A percentile compares a stretch with the other conserved stretches of the same genome.
These are phyloP conservation scores for Lasioglossum oenotherae DNA, from an alignment of 2,888 invertebrate species.

Conservation along the genomic window DNA sequence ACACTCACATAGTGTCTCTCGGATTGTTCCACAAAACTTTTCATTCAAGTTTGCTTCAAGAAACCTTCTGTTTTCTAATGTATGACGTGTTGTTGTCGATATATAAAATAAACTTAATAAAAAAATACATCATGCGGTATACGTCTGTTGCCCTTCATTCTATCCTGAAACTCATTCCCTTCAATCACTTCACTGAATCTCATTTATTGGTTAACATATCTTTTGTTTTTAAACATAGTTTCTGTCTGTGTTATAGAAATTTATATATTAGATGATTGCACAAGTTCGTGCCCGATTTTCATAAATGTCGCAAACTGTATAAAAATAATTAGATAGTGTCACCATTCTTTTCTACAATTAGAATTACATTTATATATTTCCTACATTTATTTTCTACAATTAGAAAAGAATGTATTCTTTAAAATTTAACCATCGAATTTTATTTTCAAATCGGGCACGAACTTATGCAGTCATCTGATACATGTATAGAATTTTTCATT, in stretches of 20 bases:
- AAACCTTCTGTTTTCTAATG: conserved; percentile 85
- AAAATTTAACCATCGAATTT: too few relatives aligned
- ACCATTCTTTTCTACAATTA: too few relatives aligned
- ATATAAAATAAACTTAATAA: conserved; percentile 85
- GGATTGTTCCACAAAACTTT: conserved; percentile 85
- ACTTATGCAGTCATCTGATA: too few relatives aligned
- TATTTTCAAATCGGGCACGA: too few relatives aligned
- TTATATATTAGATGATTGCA: not conserved
- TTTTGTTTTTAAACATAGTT: not conserved
- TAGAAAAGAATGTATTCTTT: too few relatives aligned
- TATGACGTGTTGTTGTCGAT: conserved; percentile 85
- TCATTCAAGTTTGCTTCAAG: conserved; percentile 85
- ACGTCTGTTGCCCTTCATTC: conserved; percentile 47
- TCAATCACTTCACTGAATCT: not conserved
- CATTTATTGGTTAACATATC: not conserved
- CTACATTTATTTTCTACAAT: too few relatives aligned
- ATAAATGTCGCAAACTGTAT: too few relatives aligned
- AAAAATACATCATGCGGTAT: conserved; percentile 78
- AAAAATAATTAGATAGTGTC: too few relatives aligned
- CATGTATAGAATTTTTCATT: too few relatives aligned
- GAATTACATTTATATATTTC: too few relatives aligned
- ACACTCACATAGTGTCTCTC: conserved; percentile 85
- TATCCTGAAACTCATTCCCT: conserved; percentile 9
- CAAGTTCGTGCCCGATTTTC: too few relatives aligned
- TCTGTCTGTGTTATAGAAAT: not conserved